A percentile compares a stretch with the other conserved stretches of the same genome.
Evolutionary conservation across 2,113 vertebrate genomes (phyloP).

Genomic region (Colistium nudipinnis): DNA sequence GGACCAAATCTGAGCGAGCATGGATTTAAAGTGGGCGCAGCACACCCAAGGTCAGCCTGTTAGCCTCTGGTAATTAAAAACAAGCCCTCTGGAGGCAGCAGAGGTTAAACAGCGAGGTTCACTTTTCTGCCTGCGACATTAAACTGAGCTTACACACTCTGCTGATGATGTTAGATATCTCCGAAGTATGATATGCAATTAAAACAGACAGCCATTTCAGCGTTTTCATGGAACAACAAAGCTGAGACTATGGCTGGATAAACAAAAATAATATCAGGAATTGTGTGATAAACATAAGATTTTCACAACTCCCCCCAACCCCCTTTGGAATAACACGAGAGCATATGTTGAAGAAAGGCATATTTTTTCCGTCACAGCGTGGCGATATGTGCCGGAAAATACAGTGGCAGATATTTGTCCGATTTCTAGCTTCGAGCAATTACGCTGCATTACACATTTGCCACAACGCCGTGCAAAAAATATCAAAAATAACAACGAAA

Average conservation of each 20-base stretch:
- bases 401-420: slow-evolving; percentile 64
- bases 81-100: slow-evolving; percentile 85
- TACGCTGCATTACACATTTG: slow-evolving; percentile 34
- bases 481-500: slow-evolving; percentile 1
- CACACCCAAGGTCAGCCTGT: slow-evolving; percentile 87
- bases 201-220: slow-evolving; percentile 6
- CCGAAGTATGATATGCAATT: slow-evolving; percentile 22
- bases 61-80: slow-evolving; percentile 93
- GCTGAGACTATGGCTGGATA: not conserved
- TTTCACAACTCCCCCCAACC: not conserved
- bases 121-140: slow-evolving; percentile 77
- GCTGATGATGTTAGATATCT: slow-evolving; percentile 62
- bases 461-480: slow-evolving; percentile 13
- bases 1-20: slow-evolving; percentile 81
- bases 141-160: slow-evolving; percentile 73
- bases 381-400: slow-evolving; percentile 67
- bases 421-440: slow-evolving; percentile 53
- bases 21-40: slow-evolving; percentile 84
- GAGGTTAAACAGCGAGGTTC: slow-evolving; percentile 86
- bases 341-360: slow-evolving; percentile 30
- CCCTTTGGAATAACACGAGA: not conserved
- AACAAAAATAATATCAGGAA: slow-evolving; percentile 3
- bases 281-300: slow-evolving; percentile 5
- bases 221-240: slow-evolving; percentile 37
- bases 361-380: slow-evolving; percentile 48